Evolutionary conservation across 1,140 invertebrate species (phyloP), one percentile per base, ranked within the genome.

Genomic region (Linepithema humile): DNA sequence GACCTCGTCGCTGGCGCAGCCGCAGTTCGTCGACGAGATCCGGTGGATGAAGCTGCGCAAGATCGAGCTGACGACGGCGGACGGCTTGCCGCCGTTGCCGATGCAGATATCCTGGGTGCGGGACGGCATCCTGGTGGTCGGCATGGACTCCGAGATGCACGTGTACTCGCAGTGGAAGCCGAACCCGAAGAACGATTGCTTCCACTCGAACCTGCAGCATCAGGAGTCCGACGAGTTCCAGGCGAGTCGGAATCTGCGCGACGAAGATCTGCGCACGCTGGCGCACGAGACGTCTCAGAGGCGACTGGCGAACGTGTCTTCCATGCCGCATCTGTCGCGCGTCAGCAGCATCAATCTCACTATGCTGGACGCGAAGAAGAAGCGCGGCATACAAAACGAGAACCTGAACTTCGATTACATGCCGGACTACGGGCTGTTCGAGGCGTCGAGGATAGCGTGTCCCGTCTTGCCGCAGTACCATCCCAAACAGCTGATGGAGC

Each of bases 61-160:
- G 83, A 98, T 99, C 29, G 97, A 98, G 86, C 91, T 99, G 7
- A 96, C 97, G 74, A 99, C 99, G 0, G 99, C 98, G 0, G 99
- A 99, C 93, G 98, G 98, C 0, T 93, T 99, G 53, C 98, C 98
- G 40, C 98, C 99, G 0, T 93, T 99, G 17, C 99, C 99, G 0
- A 99, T 99, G 97, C 98, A 99, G 92, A 98, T 99, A 85, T 99
- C 98, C 0, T 99, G 99, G 99, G 99, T 99, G 0, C 96, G 99
- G 40, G 98, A 99, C 91, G 99, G 99, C 3, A 98, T 99, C 85
- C 95, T 99, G 3, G 98, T 99, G 0, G 98, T 99, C 5, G 99
- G 99, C 29, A 99, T 99, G 98, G 98, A 99, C 91, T 99, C 98
- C 40, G 99, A 99, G 94, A 99, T 99, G 98, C 98, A 99, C 90